A percentile compares a stretch with the other conserved stretches of the same genome.
Evolutionary conservation across 2,797 vertebrate species (phyloP).

Genomic region (Gephyroberyx darwinii): DNA sequence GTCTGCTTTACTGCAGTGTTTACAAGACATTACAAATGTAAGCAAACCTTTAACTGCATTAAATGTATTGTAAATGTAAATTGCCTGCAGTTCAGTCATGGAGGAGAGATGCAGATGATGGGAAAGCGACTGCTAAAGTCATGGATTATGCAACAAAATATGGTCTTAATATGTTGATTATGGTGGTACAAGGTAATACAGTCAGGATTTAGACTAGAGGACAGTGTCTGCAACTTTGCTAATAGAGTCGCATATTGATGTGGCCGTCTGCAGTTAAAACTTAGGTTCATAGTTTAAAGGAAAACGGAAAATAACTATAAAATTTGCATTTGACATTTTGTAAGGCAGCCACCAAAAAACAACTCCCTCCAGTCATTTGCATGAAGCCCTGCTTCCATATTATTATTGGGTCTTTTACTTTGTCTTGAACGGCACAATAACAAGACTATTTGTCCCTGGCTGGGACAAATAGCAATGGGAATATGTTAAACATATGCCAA

Average conservation of each 20-base stretch:
- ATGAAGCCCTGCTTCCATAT: not conserved
- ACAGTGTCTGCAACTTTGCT: not conserved
- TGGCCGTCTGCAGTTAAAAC: slow-evolving; percentile 9
- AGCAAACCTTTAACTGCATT: too few relatives aligned
- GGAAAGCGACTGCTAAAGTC: too few relatives aligned
- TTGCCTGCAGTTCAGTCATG: too few relatives aligned
- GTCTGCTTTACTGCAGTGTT: too few relatives aligned
- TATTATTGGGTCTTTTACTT: slow-evolving; percentile 6
- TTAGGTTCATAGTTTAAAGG: slow-evolving; percentile 5
- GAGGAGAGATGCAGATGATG: too few relatives aligned
- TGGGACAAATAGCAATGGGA: too few relatives aligned
- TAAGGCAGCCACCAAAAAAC: not conserved
- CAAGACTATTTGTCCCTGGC: too few relatives aligned
- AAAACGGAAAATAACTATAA: slow-evolving; percentile 16
- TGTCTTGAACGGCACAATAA: not conserved
- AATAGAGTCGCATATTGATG: slow-evolving; percentile 5
- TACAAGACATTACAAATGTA: too few relatives aligned
- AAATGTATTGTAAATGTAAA: too few relatives aligned
- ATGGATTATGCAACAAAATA: too few relatives aligned
- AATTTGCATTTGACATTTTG: slow-evolving; percentile 53
- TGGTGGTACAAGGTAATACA: not conserved
- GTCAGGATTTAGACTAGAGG: not conserved
- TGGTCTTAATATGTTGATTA: too few relatives aligned
- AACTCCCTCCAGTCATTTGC: slow-evolving; percentile 2
- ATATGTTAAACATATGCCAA: too few relatives aligned